Percentiles rank a stretch among this genome's conserved stretches.
These are phyloP conservation scores for Alligator sinensis DNA, from an alignment of 2,113 vertebrate genomes.

Conservation along the genomic window DNA sequence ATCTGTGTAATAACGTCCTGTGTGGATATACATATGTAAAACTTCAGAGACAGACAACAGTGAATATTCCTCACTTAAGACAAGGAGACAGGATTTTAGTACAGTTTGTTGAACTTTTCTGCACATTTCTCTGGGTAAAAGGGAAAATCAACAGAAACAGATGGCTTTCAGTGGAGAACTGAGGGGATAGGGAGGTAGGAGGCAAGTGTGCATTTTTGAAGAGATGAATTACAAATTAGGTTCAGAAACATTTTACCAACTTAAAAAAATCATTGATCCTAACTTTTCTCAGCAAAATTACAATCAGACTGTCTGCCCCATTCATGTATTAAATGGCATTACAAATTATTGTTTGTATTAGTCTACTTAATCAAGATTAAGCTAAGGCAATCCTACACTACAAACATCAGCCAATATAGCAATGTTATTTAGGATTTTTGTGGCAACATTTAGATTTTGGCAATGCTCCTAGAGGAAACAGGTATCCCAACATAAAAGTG, in stretches of 20 bases:
- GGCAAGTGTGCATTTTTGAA: not conserved
- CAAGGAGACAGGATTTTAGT: not conserved
- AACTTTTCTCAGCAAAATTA: not conserved
- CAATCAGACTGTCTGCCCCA: not conserved
- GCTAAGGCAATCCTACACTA: no score
- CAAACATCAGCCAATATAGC: not conserved
- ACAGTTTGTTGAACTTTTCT: not conserved
- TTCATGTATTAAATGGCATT: not conserved
- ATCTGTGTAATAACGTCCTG: not conserved
- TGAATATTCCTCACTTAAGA: not conserved
- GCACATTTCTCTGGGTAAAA: not conserved
- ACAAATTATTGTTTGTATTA: accelerated
- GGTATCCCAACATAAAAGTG: not conserved
- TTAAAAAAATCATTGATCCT: not conserved
- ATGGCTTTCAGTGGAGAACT: not conserved
- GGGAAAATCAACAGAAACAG: not conserved
- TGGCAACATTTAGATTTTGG: not conserved
- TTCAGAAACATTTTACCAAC: not conserved
- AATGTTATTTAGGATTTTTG: not conserved
- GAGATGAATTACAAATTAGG: not conserved
- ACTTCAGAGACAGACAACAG: not conserved
- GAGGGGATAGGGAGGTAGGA: not conserved
- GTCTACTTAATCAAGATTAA: no score
- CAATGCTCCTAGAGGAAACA: not conserved
- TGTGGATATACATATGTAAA: not conserved